Percentiles rank a stretch among this genome's conserved stretches.
These are phyloP conservation scores for Andrena bucephala DNA, from an alignment of 2,888 invertebrate genomes.

Conservation along the genomic window DNA sequence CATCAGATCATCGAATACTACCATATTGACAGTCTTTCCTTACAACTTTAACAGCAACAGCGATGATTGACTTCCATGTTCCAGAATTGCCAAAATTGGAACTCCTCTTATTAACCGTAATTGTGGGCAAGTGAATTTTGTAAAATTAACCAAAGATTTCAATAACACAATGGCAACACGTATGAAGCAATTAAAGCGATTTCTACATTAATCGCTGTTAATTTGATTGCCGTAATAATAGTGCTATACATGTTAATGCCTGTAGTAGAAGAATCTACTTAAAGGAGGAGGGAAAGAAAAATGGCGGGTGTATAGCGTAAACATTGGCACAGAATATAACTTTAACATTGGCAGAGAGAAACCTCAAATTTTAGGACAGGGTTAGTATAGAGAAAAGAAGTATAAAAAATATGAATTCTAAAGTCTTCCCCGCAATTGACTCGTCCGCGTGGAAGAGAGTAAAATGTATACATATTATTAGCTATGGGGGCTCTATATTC, in stretches of 20 bases:
- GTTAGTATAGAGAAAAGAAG: constrained; percentile 34
- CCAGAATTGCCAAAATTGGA: constrained; percentile 55
- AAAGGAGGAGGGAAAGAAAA: not conserved
- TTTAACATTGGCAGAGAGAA: constrained; percentile 46
- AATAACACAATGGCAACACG: constrained; percentile 48
- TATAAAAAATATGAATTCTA: constrained; percentile 50
- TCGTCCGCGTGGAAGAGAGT: constrained; percentile 49
- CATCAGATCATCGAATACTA: constrained; percentile 57
- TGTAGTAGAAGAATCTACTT: constrained; percentile 39
- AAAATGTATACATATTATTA: constrained; percentile 58
- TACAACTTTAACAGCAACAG: constrained; percentile 61
- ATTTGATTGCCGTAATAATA: constrained; percentile 32
- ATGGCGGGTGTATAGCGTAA: constrained; percentile 18
- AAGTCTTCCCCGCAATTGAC: constrained; percentile 66
- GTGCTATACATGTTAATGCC: constrained; percentile 34
- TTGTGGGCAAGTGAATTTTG: constrained; percentile 62
- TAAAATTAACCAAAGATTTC: constrained; percentile 53
- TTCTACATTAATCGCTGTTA: constrained; percentile 18
- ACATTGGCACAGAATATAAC: constrained; percentile 31
- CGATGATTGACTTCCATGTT: constrained; percentile 63
- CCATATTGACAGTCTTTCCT: constrained; percentile 63
- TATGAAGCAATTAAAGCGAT: constrained; percentile 29
- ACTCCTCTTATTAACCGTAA: constrained; percentile 46
- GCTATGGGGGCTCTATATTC: constrained; percentile 72
- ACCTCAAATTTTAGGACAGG: constrained; percentile 44